phyloP scores from a whole-genome alignment of 2,113 vertebrate species.

The Xenus cinereus region DNA sequence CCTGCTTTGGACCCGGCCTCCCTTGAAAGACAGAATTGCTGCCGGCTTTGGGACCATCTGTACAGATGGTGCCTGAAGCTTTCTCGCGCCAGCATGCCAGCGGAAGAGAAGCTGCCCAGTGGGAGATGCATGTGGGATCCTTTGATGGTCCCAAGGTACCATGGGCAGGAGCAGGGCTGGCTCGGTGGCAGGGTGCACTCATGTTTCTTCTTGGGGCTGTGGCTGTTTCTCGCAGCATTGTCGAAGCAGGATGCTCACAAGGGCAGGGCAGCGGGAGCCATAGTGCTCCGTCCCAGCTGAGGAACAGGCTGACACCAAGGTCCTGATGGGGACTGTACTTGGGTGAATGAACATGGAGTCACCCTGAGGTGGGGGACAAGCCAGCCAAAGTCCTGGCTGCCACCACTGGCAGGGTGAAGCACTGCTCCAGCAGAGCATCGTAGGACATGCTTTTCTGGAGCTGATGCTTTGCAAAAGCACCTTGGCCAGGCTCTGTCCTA shows the following conservation, averaged over 20 bases:
- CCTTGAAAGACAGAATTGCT: neutral
- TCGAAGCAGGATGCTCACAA: neutral
- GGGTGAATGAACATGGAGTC: accelerated
- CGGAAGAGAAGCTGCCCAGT: neutral
- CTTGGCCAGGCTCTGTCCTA: neutral
- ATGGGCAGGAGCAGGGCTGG: neutral
- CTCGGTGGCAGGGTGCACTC: accelerated
- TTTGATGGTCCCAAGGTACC: neutral
- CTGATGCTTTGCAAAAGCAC: neutral
- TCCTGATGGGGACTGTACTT: neutral
- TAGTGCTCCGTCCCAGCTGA: neutral
- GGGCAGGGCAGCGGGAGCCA: neutral
- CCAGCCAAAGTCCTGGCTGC: neutral
- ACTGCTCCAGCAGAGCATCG: neutral
- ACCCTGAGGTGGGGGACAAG: neutral
- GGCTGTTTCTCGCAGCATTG: neutral
- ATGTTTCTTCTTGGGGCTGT: neutral
- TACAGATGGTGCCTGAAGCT: neutral
- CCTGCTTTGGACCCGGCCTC: neutral
- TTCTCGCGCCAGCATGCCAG: neutral
- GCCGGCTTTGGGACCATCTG: neutral
- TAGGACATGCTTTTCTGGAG: neutral
- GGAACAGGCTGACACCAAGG: neutral
- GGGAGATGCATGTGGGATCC: neutral
- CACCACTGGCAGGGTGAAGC: neutral